Evolutionary conservation across 64 coral and sea anemone genomes (phyloP).

Genomic region (Montipora efflorescens): DNA sequence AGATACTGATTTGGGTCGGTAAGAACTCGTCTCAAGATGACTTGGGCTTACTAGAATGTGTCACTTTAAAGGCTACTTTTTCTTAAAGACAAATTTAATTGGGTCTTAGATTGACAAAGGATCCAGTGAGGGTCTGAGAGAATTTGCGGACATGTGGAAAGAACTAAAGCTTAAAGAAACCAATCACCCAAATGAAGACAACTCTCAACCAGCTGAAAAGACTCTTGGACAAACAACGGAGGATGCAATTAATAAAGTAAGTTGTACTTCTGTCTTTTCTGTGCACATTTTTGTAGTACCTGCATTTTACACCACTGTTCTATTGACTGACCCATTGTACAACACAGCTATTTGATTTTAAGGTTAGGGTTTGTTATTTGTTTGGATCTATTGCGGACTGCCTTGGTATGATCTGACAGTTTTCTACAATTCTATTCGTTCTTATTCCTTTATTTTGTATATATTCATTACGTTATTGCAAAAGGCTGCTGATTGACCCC

Average conservation of each 20-base stretch:
- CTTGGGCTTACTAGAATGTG: too few relatives aligned
- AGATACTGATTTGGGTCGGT: too few relatives aligned
- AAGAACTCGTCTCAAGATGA: too few relatives aligned
- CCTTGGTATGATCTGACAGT: too few relatives aligned
- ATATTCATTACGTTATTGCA: too few relatives aligned
- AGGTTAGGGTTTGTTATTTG: too few relatives aligned
- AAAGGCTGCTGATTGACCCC: too few relatives aligned
- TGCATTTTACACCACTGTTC: background rate
- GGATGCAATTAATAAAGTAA: background rate
- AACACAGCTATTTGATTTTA: too few relatives aligned
- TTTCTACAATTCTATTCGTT: too few relatives aligned
- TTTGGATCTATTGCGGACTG: too few relatives aligned
- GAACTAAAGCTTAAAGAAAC: constrained; percentile 87
- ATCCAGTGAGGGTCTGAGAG: constrained; percentile 41
- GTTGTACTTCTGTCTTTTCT: background rate
- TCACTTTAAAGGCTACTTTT: background rate
- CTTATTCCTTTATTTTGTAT: too few relatives aligned
- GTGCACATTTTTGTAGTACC: background rate
- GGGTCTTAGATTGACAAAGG: background rate
- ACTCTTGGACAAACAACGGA: background rate
- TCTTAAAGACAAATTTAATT: background rate
- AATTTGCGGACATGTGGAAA: constrained; percentile 97
- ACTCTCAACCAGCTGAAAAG: background rate
- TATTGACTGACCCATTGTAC: too few relatives aligned
- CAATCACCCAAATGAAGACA: constrained; percentile 27